These are phyloP conservation scores for Natator depressus DNA, from an alignment of 2,113 vertebrate species.

Conservation along the genomic window DNA sequence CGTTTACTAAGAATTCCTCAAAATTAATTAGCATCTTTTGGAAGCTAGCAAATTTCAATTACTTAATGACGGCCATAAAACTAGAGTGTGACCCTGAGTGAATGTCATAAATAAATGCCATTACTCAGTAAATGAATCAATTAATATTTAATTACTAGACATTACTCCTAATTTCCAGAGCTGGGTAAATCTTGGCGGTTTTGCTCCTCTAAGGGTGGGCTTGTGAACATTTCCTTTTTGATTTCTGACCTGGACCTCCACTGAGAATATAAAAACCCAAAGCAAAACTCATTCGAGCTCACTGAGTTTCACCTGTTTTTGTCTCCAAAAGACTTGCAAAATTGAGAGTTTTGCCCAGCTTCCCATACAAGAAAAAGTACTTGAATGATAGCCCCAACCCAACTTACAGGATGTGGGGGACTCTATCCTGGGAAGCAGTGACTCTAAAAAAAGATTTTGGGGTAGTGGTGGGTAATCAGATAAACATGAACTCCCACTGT, in stretches of 20 bases:
- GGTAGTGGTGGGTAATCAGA: no score
- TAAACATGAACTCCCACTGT: no score
- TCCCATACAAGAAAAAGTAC: background rate
- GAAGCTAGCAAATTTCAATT: constrained; percentile 45
- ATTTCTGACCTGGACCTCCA: background rate
- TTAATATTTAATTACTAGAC: constrained; percentile 64
- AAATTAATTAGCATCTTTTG: background rate
- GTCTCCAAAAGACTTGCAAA: background rate
- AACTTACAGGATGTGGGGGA: no score
- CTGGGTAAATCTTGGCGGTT: background rate
- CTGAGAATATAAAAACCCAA: background rate
- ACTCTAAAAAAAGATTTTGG: no score
- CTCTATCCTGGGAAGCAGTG: no score
- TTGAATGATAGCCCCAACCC: background rate
- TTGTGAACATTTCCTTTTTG: background rate
- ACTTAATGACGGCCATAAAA: constrained; percentile 27
- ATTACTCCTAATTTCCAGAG: background rate
- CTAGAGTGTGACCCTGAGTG: background rate
- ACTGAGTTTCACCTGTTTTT: background rate
- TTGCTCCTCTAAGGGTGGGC: background rate
- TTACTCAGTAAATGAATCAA: constrained; percentile 37
- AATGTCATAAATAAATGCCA: constrained; percentile 38
- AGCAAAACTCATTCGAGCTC: background rate
- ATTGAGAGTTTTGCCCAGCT: background rate
- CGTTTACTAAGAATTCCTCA: constrained; percentile 44